Percentiles rank a stretch among this genome's conserved stretches.
These are phyloP conservation scores for Neolamprologus sp. DNA, from an alignment of 2,113 vertebrate genomes.

Conservation along the genomic window DNA sequence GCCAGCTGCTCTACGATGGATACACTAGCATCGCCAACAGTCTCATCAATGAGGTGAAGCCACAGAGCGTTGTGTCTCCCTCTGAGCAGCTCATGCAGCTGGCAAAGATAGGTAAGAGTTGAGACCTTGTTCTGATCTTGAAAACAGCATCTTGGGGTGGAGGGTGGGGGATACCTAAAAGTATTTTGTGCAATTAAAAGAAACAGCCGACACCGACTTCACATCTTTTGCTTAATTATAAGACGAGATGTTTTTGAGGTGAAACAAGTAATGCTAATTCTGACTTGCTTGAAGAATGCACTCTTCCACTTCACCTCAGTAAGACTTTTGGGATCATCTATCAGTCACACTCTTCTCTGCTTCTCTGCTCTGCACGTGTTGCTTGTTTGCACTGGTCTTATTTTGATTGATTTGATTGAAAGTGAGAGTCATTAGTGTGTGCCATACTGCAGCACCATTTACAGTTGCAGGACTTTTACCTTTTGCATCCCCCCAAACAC, in stretches of 20 bases:
- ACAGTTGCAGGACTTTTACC: not conserved
- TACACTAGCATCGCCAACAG: conserved; percentile 94
- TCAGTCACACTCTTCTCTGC: not conserved
- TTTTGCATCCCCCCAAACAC: not conserved
- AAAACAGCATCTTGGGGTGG: not conserved
- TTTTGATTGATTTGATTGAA: not conserved
- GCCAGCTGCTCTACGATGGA: conserved; percentile 95
- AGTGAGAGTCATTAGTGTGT: not conserved
- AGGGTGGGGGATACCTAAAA: not conserved
- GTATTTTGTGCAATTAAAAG: not conserved
- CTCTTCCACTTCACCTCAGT: not conserved
- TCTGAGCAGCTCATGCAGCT: conserved; percentile 97
- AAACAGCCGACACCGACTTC: not conserved
- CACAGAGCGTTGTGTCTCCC: conserved; percentile 86
- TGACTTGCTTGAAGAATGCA: not conserved
- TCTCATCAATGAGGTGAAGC: conserved; percentile 92
- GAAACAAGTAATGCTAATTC: not conserved
- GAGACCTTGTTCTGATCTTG: not conserved
- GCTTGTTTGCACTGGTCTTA: not conserved
- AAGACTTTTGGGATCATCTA: not conserved
- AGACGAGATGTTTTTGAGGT: not conserved
- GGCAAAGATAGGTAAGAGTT: conserved; percentile 84
- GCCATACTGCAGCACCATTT: not conserved
- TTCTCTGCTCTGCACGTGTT: not conserved
- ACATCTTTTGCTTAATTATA: not conserved